These are phyloP conservation scores for Drosophila monieri DNA, from an alignment of 2,888 invertebrate genomes.

Conservation along the genomic window DNA sequence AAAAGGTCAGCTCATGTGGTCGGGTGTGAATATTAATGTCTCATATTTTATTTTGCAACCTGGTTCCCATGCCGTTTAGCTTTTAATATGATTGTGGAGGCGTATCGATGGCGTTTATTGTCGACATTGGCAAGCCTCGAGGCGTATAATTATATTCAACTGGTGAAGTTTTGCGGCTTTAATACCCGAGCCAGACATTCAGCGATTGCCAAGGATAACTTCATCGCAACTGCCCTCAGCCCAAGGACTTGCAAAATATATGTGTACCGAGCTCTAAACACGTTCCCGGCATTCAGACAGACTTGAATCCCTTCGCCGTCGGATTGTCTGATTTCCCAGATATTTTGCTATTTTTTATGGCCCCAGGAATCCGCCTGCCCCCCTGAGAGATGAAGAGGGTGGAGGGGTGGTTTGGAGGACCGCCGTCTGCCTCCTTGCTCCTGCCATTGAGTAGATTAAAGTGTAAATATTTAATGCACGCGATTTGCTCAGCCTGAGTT, in stretches of 20 bases:
- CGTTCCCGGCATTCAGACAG: constrained; percentile 68
- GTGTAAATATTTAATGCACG: constrained; percentile 75
- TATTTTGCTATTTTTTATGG: constrained; percentile 78
- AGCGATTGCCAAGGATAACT: constrained; percentile 32
- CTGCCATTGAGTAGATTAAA: constrained; percentile 79
- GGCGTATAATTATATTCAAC: constrained; percentile 30
- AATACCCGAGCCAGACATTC: constrained; percentile 30
- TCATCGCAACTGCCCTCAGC: neutral
- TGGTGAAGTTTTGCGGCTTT: constrained; percentile 37
- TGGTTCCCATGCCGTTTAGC: constrained; percentile 67
- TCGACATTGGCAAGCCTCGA: constrained; percentile 51
- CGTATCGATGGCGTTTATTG: constrained; percentile 39
- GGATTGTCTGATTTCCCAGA: constrained; percentile 71
- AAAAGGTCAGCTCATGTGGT: constrained; percentile 50
- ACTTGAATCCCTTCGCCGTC: constrained; percentile 49
- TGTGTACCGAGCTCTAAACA: constrained; percentile 41
- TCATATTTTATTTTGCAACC: constrained; percentile 76
- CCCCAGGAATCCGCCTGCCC: constrained; percentile 54
- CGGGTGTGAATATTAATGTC: constrained; percentile 77
- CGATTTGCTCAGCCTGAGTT: constrained; percentile 68
- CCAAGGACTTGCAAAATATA: constrained; percentile 31
- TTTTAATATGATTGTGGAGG: constrained; percentile 56
- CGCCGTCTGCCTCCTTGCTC: constrained; percentile 50
- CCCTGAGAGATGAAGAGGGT: constrained; percentile 9
- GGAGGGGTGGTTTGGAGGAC: neutral